A percentile compares a stretch with the other conserved stretches of the same genome.
phyloP scores from a whole-genome alignment of 2,113 vertebrate species.

The Hypanus sabinus region DNA sequence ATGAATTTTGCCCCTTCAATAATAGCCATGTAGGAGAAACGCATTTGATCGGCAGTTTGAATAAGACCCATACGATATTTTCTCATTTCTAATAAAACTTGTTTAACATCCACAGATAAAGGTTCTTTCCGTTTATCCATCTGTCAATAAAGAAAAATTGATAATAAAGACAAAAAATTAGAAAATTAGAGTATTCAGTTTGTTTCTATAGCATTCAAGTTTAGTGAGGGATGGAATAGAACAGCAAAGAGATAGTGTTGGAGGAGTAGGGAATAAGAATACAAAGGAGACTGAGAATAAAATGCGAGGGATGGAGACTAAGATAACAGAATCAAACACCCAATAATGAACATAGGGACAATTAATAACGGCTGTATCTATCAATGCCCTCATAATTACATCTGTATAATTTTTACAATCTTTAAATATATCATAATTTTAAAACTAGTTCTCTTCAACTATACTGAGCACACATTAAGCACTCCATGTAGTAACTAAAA shows the following conservation, averaged over 20 bases:
- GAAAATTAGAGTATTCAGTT: not conserved
- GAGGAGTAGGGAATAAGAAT: not conserved
- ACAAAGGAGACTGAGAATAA: not conserved
- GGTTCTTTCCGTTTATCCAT: constrained; percentile 90
- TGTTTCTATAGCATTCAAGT: not conserved
- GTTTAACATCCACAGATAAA: constrained; percentile 78
- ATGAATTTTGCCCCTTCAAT: constrained; percentile 91
- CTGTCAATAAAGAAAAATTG: constrained; percentile 45
- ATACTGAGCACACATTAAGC: not conserved
- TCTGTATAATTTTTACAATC: not conserved
- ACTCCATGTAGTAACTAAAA: not conserved
- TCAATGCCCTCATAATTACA: not conserved
- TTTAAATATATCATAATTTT: not conserved
- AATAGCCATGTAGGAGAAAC: constrained; percentile 92
- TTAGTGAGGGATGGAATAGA: not conserved
- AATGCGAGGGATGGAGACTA: too few relatives aligned
- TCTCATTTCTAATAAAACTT: constrained; percentile 89
- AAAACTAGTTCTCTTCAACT: not conserved
- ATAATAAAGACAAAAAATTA: not conserved
- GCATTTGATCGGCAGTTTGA: constrained; percentile 90
- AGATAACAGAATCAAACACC: not conserved
- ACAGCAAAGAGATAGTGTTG: not conserved
- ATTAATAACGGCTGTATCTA: not conserved
- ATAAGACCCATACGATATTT: constrained; percentile 89
- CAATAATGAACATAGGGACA: not conserved